Base-by-base conservation (phyloP, 2,797 vertebrate genomes). In the Pipistrellus pipistrellus region DNA sequence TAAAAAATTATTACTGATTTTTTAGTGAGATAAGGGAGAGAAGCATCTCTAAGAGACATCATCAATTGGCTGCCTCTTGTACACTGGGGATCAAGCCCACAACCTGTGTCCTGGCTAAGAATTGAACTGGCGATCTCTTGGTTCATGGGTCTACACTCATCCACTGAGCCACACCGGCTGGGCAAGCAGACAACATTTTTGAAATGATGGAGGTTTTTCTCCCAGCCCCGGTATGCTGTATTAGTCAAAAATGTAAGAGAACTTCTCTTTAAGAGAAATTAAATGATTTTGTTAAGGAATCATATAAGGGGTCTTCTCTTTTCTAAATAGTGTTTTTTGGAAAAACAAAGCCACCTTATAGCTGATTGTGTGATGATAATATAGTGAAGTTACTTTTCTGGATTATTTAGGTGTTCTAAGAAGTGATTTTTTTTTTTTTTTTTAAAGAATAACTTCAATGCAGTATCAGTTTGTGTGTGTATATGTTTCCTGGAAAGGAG, bases 211-310 rank as follows among this genome's bases (percentile, higher is more conserved):
- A 59, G 35, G 2, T 2, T 55, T 72, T 85, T 91, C 88, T 15
- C 38, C 38, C 38, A 90, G 48, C 21, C 21, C 75, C 21, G 66
- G 3, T 91, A 1, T 95, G 71, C 41, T 82, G 0, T 83, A 17
- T 44, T 53, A 75, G 38, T 86, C 6, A 85, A 32, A 80, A 76
- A 14, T 78, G 85, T 90, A 9, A 30, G 76, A 62, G 27, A 64
- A 59, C 30, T 48, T 94, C 38, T 35, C n/a, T 62, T 62, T 30
- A 62, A 62, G 27, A 62, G 59, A 62, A 62, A 32, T 13, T 32
- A 57, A 66, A 35, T 35, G 12, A 78, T 71, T 90, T 85, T 75
- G 23, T 96, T 96, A 77, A 72, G n/a, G n/a, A 84, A 35, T 48
- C 11, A 15, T 84, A n/a, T 35, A 86, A 78, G 57, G 6, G 69